Percentiles rank a stretch among this genome's conserved stretches.
These are phyloP conservation scores for Glossosoma conforme DNA, from an alignment of 1,140 invertebrate species.

Conservation along the genomic window DNA sequence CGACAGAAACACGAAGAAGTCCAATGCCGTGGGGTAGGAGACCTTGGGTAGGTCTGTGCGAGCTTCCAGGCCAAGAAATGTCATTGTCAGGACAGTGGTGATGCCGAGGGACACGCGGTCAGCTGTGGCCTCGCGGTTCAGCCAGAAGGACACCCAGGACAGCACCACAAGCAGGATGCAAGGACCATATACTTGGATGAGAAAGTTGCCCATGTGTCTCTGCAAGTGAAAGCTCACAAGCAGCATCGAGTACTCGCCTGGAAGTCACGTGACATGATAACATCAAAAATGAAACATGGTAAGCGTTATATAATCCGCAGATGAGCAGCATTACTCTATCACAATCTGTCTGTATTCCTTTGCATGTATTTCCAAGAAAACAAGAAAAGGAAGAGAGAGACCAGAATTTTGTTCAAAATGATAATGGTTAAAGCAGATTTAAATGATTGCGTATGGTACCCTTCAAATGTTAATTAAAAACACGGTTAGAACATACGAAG, in stretches of 20 bases:
- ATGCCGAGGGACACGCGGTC: slow-evolving; percentile 81
- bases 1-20: slow-evolving; percentile 82
- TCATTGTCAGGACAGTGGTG: slow-evolving; percentile 85
- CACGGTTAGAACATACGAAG: no score
- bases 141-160: slow-evolving; percentile 89
- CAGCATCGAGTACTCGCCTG: slow-evolving; percentile 72
- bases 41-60: slow-evolving; percentile 83
- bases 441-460: no score
- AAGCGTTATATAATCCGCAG: no score
- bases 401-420: no score
- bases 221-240: slow-evolving; percentile 78
- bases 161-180: slow-evolving; percentile 80
- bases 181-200: slow-evolving; percentile 85
- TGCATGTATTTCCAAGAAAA: no score
- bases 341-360: no score
- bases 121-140: slow-evolving; percentile 83
- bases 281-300: no score
- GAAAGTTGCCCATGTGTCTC: slow-evolving; percentile 81
- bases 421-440: no score
- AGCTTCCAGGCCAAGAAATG: slow-evolving; percentile 79
- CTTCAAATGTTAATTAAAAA: no score
- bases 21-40: slow-evolving; percentile 79
- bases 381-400: no score
- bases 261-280: no score
- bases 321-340: no score